Evolutionary conservation across 2,113 vertebrate genomes (phyloP).

Genomic region (Dissostichus mawsoni): DNA sequence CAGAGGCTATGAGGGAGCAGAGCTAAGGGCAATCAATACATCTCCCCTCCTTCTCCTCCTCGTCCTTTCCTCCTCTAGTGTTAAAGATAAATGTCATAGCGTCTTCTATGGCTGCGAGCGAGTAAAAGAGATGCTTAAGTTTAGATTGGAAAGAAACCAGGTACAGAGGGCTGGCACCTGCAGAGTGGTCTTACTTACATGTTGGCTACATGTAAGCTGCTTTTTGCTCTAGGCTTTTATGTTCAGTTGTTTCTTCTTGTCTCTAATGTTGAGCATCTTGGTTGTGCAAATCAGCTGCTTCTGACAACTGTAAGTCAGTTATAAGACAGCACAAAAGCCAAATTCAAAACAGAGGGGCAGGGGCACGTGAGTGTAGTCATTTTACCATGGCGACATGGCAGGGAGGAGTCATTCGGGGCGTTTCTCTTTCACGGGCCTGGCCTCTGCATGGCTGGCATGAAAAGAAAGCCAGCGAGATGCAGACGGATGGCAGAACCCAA

Average conservation of each 20-base stretch:
- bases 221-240: slow-evolving; percentile 9
- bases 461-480: slow-evolving; percentile 78
- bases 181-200: slow-evolving; percentile 23
- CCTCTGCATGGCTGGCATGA: slow-evolving; percentile 79
- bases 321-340: slow-evolving; percentile 9
- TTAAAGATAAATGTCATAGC: slow-evolving; percentile 65
- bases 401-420: slow-evolving; percentile 61
- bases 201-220: slow-evolving; percentile 7
- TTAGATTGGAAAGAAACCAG: slow-evolving; percentile 46
- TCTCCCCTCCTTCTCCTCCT: slow-evolving; percentile 44
- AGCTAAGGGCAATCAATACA: slow-evolving; percentile 75
- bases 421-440: slow-evolving; percentile 80
- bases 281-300: slow-evolving; percentile 12
- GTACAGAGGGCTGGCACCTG: slow-evolving; percentile 30
- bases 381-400: slow-evolving; percentile 57
- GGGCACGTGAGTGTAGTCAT: slow-evolving; percentile 48
- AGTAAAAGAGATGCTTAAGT: slow-evolving; percentile 63
- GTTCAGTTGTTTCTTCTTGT: neutral
- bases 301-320: slow-evolving; percentile 6
- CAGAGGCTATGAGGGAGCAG: slow-evolving; percentile 56
- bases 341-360: slow-evolving; percentile 40
- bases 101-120: slow-evolving; percentile 53
- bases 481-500: slow-evolving; percentile 80
- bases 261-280: neutral
- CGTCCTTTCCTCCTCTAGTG: slow-evolving; percentile 42